phyloP scores from a whole-genome alignment of 2,113 vertebrate genomes.

The Hemiprocne comata region DNA sequence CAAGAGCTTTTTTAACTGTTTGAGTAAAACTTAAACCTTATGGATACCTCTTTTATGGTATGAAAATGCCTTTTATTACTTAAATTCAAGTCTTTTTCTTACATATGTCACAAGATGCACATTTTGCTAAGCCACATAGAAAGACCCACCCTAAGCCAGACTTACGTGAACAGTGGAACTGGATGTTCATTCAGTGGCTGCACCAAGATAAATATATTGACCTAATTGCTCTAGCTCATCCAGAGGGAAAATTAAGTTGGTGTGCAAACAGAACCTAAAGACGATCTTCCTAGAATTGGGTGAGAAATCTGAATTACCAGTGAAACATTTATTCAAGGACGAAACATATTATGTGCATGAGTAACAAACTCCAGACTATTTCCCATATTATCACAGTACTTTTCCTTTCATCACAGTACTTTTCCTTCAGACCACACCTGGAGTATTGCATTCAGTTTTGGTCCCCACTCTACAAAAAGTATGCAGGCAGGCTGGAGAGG shows the following conservation, averaged over 20 bases:
- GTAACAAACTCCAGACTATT: background rate
- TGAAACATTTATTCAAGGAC: background rate
- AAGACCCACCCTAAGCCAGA: background rate
- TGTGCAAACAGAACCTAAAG: background rate
- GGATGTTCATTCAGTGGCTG: background rate
- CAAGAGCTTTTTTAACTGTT: background rate
- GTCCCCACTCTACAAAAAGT: too few species aligned
- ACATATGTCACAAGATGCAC: fast-evolving
- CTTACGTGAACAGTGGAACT: background rate
- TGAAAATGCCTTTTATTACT: background rate
- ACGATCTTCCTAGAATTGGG: background rate
- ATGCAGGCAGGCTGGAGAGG: too few species aligned
- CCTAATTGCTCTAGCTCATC: background rate
- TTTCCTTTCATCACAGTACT: too few species aligned
- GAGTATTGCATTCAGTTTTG: too few species aligned
- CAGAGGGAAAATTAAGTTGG: background rate
- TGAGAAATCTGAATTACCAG: background rate
- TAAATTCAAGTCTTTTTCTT: background rate
- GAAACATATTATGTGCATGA: fast-evolving
- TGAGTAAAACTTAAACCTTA: background rate
- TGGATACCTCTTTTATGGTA: background rate
- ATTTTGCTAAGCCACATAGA: background rate
- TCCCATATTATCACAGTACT: background rate
- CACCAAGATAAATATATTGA: background rate
- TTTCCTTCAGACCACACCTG: too few species aligned